Conservation (phyloP, 2,113 vertebrate species). For the Phrynosoma platyrhinos region DNA sequence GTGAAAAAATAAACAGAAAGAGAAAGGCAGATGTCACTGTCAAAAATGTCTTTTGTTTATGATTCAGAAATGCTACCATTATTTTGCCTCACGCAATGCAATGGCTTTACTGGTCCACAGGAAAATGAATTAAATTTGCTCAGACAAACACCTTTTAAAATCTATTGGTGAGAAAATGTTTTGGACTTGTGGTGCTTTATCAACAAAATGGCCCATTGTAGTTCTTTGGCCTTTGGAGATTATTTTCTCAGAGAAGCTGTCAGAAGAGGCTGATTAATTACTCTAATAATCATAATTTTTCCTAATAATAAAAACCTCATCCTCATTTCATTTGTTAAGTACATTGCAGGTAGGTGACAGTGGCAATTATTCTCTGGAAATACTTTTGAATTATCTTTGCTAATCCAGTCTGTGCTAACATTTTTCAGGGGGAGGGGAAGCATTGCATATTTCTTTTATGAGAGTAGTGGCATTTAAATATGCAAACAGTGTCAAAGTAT, state of each 20-base stretch:
- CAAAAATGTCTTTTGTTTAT: conserved; percentile 28
- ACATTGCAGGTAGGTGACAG: conserved; percentile 82
- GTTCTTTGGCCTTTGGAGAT: conserved; percentile 81
- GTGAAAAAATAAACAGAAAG: conserved; percentile 24
- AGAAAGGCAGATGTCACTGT: conserved; percentile 28
- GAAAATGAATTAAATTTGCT: conserved; percentile 58
- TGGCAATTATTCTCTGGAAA: conserved; percentile 87
- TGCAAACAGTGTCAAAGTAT: conserved; percentile 77
- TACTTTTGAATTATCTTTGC: conserved; percentile 87
- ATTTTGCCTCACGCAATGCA: conserved; percentile 22
- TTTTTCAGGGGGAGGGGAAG: conserved; percentile 80
- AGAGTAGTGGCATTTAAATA: conserved; percentile 86
- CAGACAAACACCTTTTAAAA: conserved; percentile 52
- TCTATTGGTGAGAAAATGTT: conserved; percentile 64
- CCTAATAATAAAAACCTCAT: conserved; percentile 82
- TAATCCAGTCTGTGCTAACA: conserved; percentile 82
- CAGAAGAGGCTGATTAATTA: conserved; percentile 91
- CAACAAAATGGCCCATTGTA: conserved; percentile 83
- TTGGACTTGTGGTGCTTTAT: conserved; percentile 77
- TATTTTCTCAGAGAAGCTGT: conserved; percentile 82
- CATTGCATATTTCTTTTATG: conserved; percentile 78
- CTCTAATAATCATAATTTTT: conserved; percentile 87
- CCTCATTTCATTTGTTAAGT: conserved; percentile 85
- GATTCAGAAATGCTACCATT: conserved; percentile 48
- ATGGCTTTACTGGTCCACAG: conserved; percentile 37